Evolutionary conservation across 2,113 vertebrate species (phyloP), one percentile per base, ranked within the genome.

Genomic region (Nesospiza acunhae): DNA sequence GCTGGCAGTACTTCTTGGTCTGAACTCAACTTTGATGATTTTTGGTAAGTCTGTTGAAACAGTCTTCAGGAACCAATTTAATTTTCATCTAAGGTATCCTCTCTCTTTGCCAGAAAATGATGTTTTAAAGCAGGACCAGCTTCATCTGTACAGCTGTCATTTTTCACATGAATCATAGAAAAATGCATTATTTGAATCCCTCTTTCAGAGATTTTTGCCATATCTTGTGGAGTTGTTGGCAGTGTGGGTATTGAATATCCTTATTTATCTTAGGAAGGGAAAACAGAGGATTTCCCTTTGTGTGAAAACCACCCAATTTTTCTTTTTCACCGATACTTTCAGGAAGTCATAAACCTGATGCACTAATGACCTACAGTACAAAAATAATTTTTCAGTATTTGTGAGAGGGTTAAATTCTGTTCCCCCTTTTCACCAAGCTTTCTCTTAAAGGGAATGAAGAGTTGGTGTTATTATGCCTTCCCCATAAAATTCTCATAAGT

Each of bases 71-170:
- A 85, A 92, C 16, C 41, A 37, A 70, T 73, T 72, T 60, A 3
- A 83, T 93, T 96, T 88, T 76, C 55, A 74, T 66, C 85, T 93
- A 64, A 90, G 47, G 46, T 53, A 63, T 49, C 22, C 20, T 58
- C 44, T 66, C 53, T 73, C 68, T 75, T 79, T 70, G 28, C 50
- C 89, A 67, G 77, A 89, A 83, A 74, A 70, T 7, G 15, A n/a
- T 66, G 30, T 75, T 95, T 91, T 77, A 84, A 81, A 91, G 89
- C 64, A 93, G 67, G 52, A 85, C 66, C 70, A 73, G 70, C 72
- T 75, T 69, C 26, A 87, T 69, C 42, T 46, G 7, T 55, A 66
- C n/a, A 46, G 72, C 75, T 80, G 70, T 55, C 68, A 46, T 19
- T 77, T 84, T 92, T 64, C 90, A 74, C 46, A 74, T n/a, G 79